A percentile compares a stretch with the other conserved stretches of the same genome.
These are phyloP conservation scores for Trachelus stipa DNA, from an alignment of 2,888 invertebrate genomes.

Conservation along the genomic window DNA sequence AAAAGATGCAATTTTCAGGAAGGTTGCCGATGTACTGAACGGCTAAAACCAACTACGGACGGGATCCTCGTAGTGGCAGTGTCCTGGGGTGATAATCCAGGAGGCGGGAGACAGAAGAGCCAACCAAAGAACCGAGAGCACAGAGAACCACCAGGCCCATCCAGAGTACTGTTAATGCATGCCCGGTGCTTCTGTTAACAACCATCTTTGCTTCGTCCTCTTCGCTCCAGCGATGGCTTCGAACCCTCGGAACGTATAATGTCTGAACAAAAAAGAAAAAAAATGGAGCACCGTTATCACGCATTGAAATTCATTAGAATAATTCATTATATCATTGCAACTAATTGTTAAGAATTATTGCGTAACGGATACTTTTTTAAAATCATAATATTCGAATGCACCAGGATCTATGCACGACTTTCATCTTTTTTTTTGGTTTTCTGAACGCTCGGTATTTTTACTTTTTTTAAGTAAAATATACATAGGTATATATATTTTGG, in stretches of 20 bases:
- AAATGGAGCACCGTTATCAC: not conserved
- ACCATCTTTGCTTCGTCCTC: slow-evolving; percentile 47
- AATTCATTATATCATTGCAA: not conserved
- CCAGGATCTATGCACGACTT: not conserved
- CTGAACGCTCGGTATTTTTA: not conserved
- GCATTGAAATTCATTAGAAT: not conserved
- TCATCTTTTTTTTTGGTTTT: not conserved
- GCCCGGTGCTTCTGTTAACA: slow-evolving; percentile 63
- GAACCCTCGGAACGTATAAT: slow-evolving; percentile 22
- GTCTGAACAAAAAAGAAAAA: not conserved
- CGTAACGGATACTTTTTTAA: not conserved
- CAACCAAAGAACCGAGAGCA: slow-evolving; percentile 14
- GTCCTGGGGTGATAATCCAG: slow-evolving; percentile 20
- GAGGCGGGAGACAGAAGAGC: slow-evolving; percentile 26
- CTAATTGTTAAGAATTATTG: not conserved
- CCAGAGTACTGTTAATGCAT: slow-evolving; percentile 66
- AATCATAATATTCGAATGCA: too few relatives aligned
- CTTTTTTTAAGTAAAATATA: not conserved
- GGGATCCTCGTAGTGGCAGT: slow-evolving; percentile 39
- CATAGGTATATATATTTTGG: not conserved
- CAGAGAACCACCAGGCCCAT: slow-evolving; percentile 46
- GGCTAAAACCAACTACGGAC: slow-evolving; percentile 35
- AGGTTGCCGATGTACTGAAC: slow-evolving; percentile 57
- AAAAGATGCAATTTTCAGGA: slow-evolving; percentile 54
- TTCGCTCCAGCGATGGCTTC: slow-evolving; percentile 41